Conservation (phyloP, 2,797 vertebrate species). For the Crocidura indochinensis region DNA sequence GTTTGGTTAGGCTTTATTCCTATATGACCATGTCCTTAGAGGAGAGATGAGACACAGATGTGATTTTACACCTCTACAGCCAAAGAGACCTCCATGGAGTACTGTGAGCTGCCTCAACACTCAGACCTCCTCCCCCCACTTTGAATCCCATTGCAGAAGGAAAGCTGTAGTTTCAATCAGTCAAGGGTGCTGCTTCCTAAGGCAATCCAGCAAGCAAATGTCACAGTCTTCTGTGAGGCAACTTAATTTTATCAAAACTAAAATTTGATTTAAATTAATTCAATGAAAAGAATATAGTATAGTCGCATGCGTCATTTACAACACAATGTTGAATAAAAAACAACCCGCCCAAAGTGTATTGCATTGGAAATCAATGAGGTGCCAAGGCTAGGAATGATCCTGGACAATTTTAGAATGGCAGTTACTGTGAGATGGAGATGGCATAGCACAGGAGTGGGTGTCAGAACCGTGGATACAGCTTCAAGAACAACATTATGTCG, state of each 20-base stretch:
- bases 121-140: too few relatives aligned
- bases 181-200: too few relatives aligned
- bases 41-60: not conserved
- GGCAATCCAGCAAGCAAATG: not conserved
- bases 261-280: slow-evolving; percentile 7
- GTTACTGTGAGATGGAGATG: not conserved
- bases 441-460: too few relatives aligned
- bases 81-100: too few relatives aligned
- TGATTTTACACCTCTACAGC: too few relatives aligned
- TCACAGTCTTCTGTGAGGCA: not conserved
- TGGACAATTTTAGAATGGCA: not conserved
- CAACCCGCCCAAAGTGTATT: not conserved
- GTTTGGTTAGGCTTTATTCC: not conserved
- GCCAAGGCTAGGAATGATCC: not conserved
- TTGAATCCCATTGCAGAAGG: too few relatives aligned
- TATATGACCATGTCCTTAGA: not conserved
- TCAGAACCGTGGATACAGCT: not conserved
- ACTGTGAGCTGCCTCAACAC: too few relatives aligned
- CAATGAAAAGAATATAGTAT: not conserved
- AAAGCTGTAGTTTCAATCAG: too few relatives aligned
- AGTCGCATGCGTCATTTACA: not conserved
- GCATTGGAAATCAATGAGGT: not conserved
- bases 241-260: too few relatives aligned
- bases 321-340: not conserved
- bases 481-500: not conserved